Evolutionary conservation across 2,888 invertebrate genomes (phyloP).

Genomic region (Lobophora halterata): DNA sequence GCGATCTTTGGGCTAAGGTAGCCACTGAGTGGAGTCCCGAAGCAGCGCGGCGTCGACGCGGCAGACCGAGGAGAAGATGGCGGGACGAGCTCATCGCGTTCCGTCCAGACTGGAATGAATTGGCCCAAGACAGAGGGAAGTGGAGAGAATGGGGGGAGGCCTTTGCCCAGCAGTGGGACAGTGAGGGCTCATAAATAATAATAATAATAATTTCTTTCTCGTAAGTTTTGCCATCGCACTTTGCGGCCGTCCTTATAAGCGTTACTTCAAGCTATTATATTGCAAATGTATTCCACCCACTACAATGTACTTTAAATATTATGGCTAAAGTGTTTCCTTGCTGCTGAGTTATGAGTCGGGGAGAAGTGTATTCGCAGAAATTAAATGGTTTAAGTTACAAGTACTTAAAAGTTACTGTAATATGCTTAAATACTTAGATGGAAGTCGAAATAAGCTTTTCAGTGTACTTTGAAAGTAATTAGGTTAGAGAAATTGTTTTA

Average conservation of each 20-base stretch:
- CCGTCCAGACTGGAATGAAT: no score
- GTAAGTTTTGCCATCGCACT: background rate
- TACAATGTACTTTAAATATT: slow-evolving; percentile 15
- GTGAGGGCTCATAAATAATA: slow-evolving; percentile 2
- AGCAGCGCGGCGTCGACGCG: no score
- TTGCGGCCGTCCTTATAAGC: background rate
- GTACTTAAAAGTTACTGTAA: background rate
- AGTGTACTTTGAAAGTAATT: no score
- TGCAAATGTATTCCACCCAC: slow-evolving; percentile 13
- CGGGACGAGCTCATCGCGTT: no score
- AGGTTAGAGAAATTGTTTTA: no score
- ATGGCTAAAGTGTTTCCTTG: slow-evolving; percentile 16
- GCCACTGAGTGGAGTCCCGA: no score
- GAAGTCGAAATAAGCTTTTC: no score
- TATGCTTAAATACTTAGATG: no score
- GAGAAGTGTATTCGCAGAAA: slow-evolving; percentile 13
- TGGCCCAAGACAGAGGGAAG: no score
- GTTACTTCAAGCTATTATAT: slow-evolving; percentile 9
- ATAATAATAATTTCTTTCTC: background rate
- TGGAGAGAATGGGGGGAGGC: no score
- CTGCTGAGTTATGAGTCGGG: slow-evolving; percentile 14
- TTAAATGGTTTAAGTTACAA: slow-evolving; percentile 1
- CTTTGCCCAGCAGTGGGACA: background rate
- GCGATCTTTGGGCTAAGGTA: no score
- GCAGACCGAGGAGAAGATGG: no score